Evolutionary conservation across 2,113 vertebrate species (phyloP).

Genomic region (Zootoca vivipara): DNA sequence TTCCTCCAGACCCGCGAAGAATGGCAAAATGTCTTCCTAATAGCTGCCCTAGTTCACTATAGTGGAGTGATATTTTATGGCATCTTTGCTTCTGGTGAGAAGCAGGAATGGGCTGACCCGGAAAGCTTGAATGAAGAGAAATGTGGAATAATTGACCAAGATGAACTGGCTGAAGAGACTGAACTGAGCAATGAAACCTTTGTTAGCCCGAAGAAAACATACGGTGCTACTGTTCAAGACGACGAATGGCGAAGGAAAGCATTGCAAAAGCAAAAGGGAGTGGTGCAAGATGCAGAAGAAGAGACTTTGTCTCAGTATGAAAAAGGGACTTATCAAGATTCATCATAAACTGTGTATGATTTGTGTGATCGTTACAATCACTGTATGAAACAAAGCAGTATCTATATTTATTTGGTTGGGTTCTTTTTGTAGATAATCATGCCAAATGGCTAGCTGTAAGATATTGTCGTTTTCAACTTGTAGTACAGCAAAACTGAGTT

Average conservation of each 20-base stretch:
- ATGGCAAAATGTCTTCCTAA: conserved; percentile 97
- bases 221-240: conserved; percentile 86
- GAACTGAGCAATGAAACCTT: conserved; percentile 83
- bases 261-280: conserved; percentile 80
- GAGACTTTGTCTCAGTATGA: conserved; percentile 75
- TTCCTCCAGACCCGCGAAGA: conserved; percentile 90
- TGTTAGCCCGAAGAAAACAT: conserved; percentile 81
- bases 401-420: conserved; percentile 57
- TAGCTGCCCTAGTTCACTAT: conserved; percentile 95
- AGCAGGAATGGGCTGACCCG: conserved; percentile 95
- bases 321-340: conserved; percentile 81
- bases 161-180: conserved; percentile 92
- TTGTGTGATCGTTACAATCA: conserved; percentile 35
- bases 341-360: conserved; percentile 71
- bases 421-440: neutral
- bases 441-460: conserved; percentile 17
- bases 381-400: conserved; percentile 36
- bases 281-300: conserved; percentile 79
- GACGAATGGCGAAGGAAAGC: conserved; percentile 74
- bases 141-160: conserved; percentile 90
- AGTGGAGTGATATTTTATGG: conserved; percentile 95
- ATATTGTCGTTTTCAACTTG: neutral
- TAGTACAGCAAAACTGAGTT: neutral
- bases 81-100: conserved; percentile 96
- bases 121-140: conserved; percentile 91